Conservation (phyloP, 2,797 vertebrate genomes). For the Bradypodion ventrale region DNA sequence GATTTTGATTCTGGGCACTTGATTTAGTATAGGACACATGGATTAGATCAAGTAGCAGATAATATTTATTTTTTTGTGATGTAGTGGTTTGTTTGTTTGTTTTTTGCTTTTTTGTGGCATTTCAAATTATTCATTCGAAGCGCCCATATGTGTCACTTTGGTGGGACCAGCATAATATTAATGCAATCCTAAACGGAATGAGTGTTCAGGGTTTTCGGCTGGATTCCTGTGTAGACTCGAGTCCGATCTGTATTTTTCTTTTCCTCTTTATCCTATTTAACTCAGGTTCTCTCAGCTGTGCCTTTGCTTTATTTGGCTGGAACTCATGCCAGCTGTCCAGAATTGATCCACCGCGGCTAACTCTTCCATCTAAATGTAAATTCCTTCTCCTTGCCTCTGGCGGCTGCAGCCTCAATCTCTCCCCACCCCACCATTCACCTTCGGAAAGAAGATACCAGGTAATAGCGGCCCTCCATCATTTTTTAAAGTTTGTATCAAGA, state of each 20-base stretch:
- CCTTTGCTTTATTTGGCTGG: conserved; percentile 29
- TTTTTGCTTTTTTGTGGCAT: too few relatives aligned
- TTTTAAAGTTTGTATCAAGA: conserved; percentile 55
- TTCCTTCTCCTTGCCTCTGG: conserved; percentile 51
- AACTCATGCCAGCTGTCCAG: conserved; percentile 24
- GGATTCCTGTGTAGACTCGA: rapidly evolving
- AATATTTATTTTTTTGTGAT: too few relatives aligned
- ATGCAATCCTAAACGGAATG: too few relatives aligned
- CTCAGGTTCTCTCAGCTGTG: not conserved
- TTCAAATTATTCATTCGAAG: too few relatives aligned
- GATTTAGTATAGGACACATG: too few relatives aligned
- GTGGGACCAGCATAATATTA: too few relatives aligned
- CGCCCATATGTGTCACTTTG: too few relatives aligned
- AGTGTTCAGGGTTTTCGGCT: too few relatives aligned
- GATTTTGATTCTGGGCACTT: too few relatives aligned
- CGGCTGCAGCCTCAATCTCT: conserved; percentile 30
- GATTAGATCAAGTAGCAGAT: too few relatives aligned
- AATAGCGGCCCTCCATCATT: conserved; percentile 55
- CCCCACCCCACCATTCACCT: conserved; percentile 29
- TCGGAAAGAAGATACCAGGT: conserved; percentile 51
- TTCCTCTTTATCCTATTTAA: not conserved
- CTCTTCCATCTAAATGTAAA: conserved; percentile 72
- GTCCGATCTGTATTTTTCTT: not conserved
- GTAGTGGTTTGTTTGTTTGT: too few relatives aligned
- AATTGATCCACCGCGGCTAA: conserved; percentile 40